A percentile compares a stretch with the other conserved stretches of the same genome.
Conservation (phyloP, 1,140 invertebrate species). For the Hypsibius dujardini region DNA sequence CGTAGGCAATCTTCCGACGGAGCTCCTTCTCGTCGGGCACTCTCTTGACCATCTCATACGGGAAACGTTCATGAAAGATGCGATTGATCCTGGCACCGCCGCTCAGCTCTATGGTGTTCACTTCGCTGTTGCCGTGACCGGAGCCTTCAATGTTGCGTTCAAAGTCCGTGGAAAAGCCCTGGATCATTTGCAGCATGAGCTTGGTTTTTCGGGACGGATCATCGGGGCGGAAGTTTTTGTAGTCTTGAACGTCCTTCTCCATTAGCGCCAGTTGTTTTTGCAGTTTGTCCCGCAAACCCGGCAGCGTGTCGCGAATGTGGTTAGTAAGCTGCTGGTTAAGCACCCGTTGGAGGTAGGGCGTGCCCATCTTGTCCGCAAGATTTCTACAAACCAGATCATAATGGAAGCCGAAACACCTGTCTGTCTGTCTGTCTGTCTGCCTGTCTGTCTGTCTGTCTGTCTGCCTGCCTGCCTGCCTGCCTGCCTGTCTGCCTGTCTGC, state of each 20-base stretch:
- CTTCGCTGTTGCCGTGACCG: slow-evolving; percentile 51
- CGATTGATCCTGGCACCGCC: slow-evolving; percentile 98
- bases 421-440: too few species aligned
- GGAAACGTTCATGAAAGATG: slow-evolving; percentile 94
- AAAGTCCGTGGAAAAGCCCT: slow-evolving; percentile 89
- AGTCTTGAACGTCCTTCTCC: slow-evolving; percentile 97
- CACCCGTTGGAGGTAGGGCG: too few species aligned
- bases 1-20: slow-evolving; percentile 88
- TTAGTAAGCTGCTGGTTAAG: too few species aligned
- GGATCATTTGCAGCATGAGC: slow-evolving; percentile 98
- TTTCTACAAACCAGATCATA: too few species aligned
- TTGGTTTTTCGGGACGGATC: slow-evolving; percentile 97
- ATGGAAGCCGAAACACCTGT: too few species aligned
- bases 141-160: slow-evolving; percentile 95
- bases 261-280: slow-evolving; percentile 85
- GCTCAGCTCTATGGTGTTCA: slow-evolving; percentile 90
- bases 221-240: slow-evolving; percentile 92
- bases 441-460: too few species aligned
- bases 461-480: too few species aligned
- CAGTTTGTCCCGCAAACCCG: slow-evolving; percentile 55
- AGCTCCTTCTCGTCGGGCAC: slow-evolving; percentile 98
- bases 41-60: slow-evolving; percentile 98
- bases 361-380: too few species aligned
- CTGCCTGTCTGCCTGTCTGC: too few species aligned
- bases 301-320: too few species aligned